Conservation (phyloP, 2,888 invertebrate genomes). For the Hydrotaea diabolus region DNA sequence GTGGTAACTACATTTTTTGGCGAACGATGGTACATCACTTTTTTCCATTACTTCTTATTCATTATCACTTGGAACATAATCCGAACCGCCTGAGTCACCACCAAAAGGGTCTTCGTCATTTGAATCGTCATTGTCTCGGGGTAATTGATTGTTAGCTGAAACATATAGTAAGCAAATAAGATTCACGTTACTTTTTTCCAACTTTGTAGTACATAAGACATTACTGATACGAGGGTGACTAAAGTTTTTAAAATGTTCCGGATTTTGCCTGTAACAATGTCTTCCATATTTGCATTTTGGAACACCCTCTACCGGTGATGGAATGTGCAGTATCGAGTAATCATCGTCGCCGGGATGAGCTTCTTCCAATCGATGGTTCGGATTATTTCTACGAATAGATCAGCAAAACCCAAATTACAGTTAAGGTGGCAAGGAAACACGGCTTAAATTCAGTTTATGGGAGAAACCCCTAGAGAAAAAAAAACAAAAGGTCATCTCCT, state of each 20-base stretch:
- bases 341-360: slow-evolving; percentile 1
- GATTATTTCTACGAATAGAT: slow-evolving; percentile 4
- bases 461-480: too few relatives aligned
- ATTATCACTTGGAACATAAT: slow-evolving; percentile 24
- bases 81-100: background rate
- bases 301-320: slow-evolving; percentile 6
- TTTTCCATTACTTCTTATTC: background rate
- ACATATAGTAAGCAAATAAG: background rate
- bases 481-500: too few relatives aligned
- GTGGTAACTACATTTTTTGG: too few relatives aligned
- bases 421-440: too few relatives aligned
- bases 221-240: background rate
- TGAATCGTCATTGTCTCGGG: background rate
- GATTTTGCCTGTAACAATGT: background rate
- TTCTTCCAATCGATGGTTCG: slow-evolving; percentile 13
- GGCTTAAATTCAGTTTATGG: too few relatives aligned
- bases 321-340: background rate
- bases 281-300: slow-evolving; percentile 3
- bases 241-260: slow-evolving; percentile 2
- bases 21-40: background rate
- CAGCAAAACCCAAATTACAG: too few relatives aligned
- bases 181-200: too few relatives aligned
- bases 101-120: background rate
- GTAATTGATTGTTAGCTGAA: background rate
- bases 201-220: too few relatives aligned